Percentiles rank a stretch among this genome's conserved stretches.
phyloP scores from a whole-genome alignment of 2,113 vertebrate genomes.

The Halcyon senegalensis region DNA sequence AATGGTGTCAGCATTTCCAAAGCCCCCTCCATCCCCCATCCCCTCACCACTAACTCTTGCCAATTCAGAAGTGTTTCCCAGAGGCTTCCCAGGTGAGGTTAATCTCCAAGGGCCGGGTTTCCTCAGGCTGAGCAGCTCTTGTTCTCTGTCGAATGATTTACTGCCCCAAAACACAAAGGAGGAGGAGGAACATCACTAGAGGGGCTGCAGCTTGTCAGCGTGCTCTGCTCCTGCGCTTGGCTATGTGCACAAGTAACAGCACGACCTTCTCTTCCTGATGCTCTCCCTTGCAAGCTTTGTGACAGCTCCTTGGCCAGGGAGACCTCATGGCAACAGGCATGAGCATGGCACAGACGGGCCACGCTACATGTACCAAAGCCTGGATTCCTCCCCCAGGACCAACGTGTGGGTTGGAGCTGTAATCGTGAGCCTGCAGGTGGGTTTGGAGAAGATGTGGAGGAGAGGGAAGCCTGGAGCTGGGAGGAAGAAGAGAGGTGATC shows the following conservation, averaged over 20 bases:
- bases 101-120: neutral
- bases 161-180: neutral
- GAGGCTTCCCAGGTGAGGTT: neutral
- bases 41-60: neutral
- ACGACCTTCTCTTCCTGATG: neutral
- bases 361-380: neutral
- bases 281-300: neutral
- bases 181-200: neutral
- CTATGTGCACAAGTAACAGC: accelerated
- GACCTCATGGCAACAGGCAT: neutral
- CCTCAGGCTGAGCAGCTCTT: neutral
- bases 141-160: neutral
- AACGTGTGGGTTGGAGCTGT: neutral
- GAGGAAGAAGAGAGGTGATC: neutral
- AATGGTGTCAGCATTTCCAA: accelerated
- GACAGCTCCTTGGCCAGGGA: neutral
- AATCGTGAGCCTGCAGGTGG: neutral
- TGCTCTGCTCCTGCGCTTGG: neutral
- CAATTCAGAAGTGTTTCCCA: neutral
- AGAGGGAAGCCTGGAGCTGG: neutral
- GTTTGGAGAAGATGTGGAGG: neutral
- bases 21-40: neutral
- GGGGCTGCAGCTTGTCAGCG: neutral
- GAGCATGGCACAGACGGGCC: neutral
- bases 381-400: neutral